Evolutionary conservation across 2,113 vertebrate species (phyloP), one percentile per base, ranked within the genome.

Genomic region (Atrichornis clamosus): DNA sequence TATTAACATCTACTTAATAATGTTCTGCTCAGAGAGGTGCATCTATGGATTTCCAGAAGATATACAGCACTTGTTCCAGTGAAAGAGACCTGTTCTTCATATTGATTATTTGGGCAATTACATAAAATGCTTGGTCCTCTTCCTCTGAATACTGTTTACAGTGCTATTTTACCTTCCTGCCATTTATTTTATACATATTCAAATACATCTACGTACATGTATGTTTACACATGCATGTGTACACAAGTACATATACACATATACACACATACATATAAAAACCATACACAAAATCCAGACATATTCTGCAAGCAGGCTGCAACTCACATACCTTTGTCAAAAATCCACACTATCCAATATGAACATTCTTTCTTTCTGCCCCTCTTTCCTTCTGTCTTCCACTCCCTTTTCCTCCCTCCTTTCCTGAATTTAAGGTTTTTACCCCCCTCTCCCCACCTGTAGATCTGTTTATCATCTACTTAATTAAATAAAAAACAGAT

Each of bases 391-490:
- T 47, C 27, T 32, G 22, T 49, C 27, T 49, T 12, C 14, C 11
- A 30, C 2, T 10, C 39, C 5, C 11, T 68, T 53, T 75, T 30
- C 24, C 46, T 32, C 17, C 42, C 13, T 50, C 50, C 21, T 69
- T 69, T 33, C 11, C 19, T 69, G 5, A 22, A 47, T 55, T 55
- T 18, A 55, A 49, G 11, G 18, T 21, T 78, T 44, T 21, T 35
- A 7, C 22, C 16, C 1, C 10, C 1, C 8, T 5, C 3, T 6
- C 19, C 11, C 8, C 9, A 26, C 1, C 6, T 22, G 6, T 18
- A 37, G 5, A 67, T 78, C 42, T 49, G 21, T 76, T 87, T 70
- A 94, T 35, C 28, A 26, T 3, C 10, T 59, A 75, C 4, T 72
- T 10, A 44, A 80, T 47, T 33, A 23, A 85, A 86, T 11, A 68